A percentile compares a stretch with the other conserved stretches of the same genome.
Conservation (phyloP, 2,888 invertebrate genomes). For the Pogonocherus hispidulus region DNA sequence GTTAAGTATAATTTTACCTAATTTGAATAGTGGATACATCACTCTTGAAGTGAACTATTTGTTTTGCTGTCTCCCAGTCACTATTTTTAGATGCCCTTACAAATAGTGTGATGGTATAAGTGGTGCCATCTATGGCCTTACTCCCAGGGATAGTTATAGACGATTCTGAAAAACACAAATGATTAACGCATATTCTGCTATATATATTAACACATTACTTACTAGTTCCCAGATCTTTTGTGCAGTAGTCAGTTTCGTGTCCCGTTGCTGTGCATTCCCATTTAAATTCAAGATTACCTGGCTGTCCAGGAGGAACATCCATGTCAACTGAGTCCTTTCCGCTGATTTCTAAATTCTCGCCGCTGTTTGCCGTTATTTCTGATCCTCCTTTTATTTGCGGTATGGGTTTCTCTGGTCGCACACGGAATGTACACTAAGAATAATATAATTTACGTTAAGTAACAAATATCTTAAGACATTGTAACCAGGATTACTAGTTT, state of each 20-base stretch:
- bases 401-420: constrained; percentile 32
- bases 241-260: constrained; percentile 2
- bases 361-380: constrained; percentile 20
- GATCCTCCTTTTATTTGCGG: constrained; percentile 37
- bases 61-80: constrained; percentile 20
- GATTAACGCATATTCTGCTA: neutral
- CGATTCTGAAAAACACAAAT: constrained; percentile 29
- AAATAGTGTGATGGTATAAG: constrained; percentile 26
- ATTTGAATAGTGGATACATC: constrained; percentile 12
- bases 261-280: constrained; percentile 32
- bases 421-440: constrained; percentile 25
- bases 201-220: no score
- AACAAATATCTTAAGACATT: no score
- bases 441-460: no score
- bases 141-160: constrained; percentile 22
- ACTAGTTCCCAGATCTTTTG: constrained; percentile 25
- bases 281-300: constrained; percentile 27
- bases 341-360: constrained; percentile 18
- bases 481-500: no score
- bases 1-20: constrained; percentile 20
- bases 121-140: constrained; percentile 14
- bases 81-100: constrained; percentile 29
- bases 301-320: constrained; percentile 26
- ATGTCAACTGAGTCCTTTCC: constrained; percentile 35
- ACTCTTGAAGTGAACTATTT: constrained; percentile 18